Conservation (phyloP, 1,140 invertebrate genomes). For the Drosophila pandora region DNA sequence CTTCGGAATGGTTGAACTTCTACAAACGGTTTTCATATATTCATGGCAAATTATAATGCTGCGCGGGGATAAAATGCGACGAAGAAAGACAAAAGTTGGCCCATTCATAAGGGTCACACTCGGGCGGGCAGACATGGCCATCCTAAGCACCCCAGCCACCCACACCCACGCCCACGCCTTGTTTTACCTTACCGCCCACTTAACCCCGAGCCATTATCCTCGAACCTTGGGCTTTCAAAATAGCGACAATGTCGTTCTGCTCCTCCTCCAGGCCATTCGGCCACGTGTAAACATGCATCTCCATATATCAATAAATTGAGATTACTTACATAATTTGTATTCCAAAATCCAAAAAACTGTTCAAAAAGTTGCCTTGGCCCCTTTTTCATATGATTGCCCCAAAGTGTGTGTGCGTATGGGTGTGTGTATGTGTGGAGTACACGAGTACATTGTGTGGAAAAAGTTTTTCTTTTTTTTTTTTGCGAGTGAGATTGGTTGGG, state of each 20-base stretch:
- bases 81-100: conserved; percentile 69
- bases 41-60: conserved; percentile 79
- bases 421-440: conserved; percentile 32
- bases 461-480: conserved; percentile 50
- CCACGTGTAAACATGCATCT: conserved; percentile 57
- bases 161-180: neutral
- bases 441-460: conserved; percentile 56
- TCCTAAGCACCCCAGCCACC: neutral
- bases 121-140: conserved; percentile 43
- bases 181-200: conserved; percentile 12
- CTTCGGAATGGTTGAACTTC: conserved; percentile 43
- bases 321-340: conserved; percentile 82
- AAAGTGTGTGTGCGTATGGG: conserved; percentile 13
- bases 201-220: conserved; percentile 1
- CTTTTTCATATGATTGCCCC: conserved; percentile 43
- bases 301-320: conserved; percentile 76
- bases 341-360: conserved; percentile 80
- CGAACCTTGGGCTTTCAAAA: conserved; percentile 10
- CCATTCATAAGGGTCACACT: conserved; percentile 71
- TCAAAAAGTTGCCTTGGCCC: conserved; percentile 72
- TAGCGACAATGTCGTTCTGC: conserved; percentile 33
- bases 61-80: conserved; percentile 55
- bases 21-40: conserved; percentile 73
- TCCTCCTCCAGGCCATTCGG: conserved; percentile 11
- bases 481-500: conserved; percentile 39